These are phyloP conservation scores for Laspeyria flexula DNA, from an alignment of 2,888 invertebrate species.

Conservation along the genomic window DNA sequence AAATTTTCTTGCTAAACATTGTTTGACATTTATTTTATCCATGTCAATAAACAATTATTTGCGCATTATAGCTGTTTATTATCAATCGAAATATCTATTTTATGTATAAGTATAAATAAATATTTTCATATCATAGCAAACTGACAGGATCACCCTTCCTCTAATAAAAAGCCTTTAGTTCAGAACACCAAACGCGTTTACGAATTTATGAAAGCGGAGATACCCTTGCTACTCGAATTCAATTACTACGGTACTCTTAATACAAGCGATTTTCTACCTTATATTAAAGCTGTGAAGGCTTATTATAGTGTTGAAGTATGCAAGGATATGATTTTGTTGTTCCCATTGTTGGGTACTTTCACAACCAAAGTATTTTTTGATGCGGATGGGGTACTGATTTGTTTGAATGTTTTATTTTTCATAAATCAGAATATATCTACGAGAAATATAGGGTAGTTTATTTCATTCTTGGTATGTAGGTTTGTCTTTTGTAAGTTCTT, in stretches of 20 bases:
- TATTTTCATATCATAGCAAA: constrained; percentile 7
- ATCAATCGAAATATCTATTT: too few relatives aligned
- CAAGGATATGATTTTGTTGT: constrained; percentile 30
- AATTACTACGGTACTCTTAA: constrained; percentile 22
- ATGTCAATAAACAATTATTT: too few relatives aligned
- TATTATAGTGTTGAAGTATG: not conserved
- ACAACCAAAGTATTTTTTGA: constrained; percentile 21
- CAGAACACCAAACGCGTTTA: constrained; percentile 23
- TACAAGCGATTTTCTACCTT: not conserved
- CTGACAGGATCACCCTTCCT: constrained; percentile 6
- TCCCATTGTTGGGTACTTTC: constrained; percentile 25
- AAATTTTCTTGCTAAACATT: too few relatives aligned
- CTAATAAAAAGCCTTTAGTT: constrained; percentile 5
- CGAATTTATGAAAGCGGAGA: constrained; percentile 40
- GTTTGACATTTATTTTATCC: too few relatives aligned
- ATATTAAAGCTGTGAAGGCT: not conserved
- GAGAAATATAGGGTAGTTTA: constrained; percentile 2
- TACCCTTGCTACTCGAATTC: constrained; percentile 36
- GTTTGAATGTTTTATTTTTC: constrained; percentile 6
- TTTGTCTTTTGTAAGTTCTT: too few relatives aligned
- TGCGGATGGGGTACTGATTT: constrained; percentile 18
- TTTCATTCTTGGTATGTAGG: not conserved
- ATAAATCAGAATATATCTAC: constrained; percentile 7
- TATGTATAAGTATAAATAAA: too few relatives aligned
- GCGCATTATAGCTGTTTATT: too few relatives aligned